These are phyloP conservation scores for Perizoma affinitatum DNA, from an alignment of 2,888 invertebrate species.

Conservation along the genomic window DNA sequence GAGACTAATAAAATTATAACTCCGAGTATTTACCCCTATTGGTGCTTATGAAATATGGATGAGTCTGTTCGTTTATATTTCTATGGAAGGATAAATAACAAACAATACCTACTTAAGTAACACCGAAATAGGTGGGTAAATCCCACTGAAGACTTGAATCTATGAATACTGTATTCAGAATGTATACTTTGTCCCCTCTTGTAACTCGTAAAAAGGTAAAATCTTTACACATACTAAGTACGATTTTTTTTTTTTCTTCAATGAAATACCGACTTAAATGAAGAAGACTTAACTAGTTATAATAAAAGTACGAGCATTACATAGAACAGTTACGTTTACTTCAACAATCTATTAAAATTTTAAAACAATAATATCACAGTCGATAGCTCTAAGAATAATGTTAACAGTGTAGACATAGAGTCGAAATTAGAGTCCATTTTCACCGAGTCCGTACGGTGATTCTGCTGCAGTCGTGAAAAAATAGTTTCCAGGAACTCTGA, in stretches of 20 bases:
- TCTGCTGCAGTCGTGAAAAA: slow-evolving; percentile 58
- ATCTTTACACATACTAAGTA: too few species aligned
- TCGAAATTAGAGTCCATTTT: slow-evolving; percentile 54
- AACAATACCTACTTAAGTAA: slow-evolving; percentile 2
- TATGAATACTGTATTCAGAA: too few species aligned
- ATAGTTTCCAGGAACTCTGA: slow-evolving; percentile 66
- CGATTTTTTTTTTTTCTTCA: too few species aligned
- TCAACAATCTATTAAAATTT: slow-evolving; percentile 1
- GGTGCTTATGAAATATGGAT: slow-evolving; percentile 18
- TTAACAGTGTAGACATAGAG: background rate
- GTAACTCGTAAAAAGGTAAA: too few species aligned
- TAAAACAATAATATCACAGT: slow-evolving; percentile 30
- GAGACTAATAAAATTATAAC: slow-evolving; percentile 1
- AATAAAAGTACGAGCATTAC: too few species aligned
- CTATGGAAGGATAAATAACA: slow-evolving; percentile 6
- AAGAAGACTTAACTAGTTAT: too few species aligned
- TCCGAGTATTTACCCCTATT: slow-evolving; percentile 6
- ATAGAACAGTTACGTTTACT: too few species aligned
- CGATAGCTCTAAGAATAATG: slow-evolving; percentile 6
- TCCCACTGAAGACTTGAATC: too few species aligned
- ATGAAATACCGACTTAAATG: too few species aligned
- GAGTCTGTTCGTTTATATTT: slow-evolving; percentile 10
- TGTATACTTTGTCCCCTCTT: too few species aligned
- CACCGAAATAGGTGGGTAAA: background rate
- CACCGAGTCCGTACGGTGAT: slow-evolving; percentile 65